Evolutionary conservation across 2,888 invertebrate species (phyloP).

Genomic region (Polydrusus tereticollis): DNA sequence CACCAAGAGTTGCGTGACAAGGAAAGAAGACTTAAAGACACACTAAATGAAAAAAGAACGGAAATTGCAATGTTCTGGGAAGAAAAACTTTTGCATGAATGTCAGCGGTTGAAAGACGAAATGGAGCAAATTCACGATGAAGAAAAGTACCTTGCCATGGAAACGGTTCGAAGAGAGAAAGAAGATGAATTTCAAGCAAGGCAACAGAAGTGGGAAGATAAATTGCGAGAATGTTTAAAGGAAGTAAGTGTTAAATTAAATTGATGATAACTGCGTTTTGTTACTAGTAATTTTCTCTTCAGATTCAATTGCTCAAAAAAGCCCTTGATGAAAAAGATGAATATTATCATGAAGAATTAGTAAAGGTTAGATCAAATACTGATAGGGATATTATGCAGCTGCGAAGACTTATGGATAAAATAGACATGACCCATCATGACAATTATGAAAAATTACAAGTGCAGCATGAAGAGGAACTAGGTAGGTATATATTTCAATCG

Average conservation of each 20-base stretch:
- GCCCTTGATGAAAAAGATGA: conserved; percentile 76
- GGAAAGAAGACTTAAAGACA: conserved; percentile 64
- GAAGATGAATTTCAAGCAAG: conserved; percentile 71
- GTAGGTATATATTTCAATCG: conserved; percentile 63
- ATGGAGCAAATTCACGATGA: conserved; percentile 74
- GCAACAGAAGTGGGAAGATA: conserved; percentile 71
- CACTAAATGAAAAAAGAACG: conserved; percentile 69
- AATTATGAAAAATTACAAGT: conserved; percentile 77
- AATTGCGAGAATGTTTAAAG: conserved; percentile 67
- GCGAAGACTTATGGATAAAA: conserved; percentile 78
- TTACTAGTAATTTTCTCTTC: conserved; percentile 52
- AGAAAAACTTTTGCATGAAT: conserved; percentile 73
- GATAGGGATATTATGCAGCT: conserved; percentile 80
- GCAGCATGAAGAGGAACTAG: conserved; percentile 76
- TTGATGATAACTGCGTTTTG: too few relatives aligned
- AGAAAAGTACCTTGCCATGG: conserved; percentile 72
- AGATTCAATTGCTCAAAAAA: conserved; percentile 78
- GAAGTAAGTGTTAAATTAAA: too few relatives aligned
- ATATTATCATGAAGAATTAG: conserved; percentile 69
- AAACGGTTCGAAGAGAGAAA: conserved; percentile 71
- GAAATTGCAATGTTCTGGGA: conserved; percentile 76
- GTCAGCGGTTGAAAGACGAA: conserved; percentile 73
- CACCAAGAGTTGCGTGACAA: conserved; percentile 67
- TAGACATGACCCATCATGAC: conserved; percentile 81
- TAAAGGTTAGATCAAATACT: conserved; percentile 74